Base-by-base conservation (phyloP, 2,797 vertebrate species). In the Allobates femoralis region DNA sequence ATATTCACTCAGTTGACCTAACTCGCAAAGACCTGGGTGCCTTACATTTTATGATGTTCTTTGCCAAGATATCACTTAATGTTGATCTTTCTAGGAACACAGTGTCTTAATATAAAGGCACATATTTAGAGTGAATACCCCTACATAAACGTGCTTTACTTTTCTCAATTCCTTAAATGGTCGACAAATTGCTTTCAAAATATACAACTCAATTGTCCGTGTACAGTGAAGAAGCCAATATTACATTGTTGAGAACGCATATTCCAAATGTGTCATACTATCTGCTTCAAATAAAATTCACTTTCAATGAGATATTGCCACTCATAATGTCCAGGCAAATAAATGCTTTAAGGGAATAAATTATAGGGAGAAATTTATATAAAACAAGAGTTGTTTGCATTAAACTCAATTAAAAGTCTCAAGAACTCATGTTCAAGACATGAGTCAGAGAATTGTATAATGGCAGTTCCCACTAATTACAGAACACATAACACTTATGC, bases 371-470 rank as follows among this genome's bases (percentile, higher is more conserved):
- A 86, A 90, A 80, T 83, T 85, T 67, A 89, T 84, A 86, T 71
- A 89, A 60, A 84, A 53, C 81, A 87, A 69, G 26, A 73, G 89
- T 90, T 76, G n/a, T 85, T 91, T 88, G 84, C 79, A 87, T 26
- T 30, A 84, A 89, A 83, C 89, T 86, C 77, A 88, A 90, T 88
- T 7, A 55, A 11, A 81, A 90, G 86, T 23, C 88, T 55, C 86
- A 89, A 89, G 89, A 87, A 91, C n/a, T n/a, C n/a, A 90, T 37
- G 71, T 64, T 83, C 76, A 73, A 81, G 75, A 81, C 28, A 50
- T 92, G 89, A 90, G 89, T 91, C 89, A 85, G 88, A 69, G 23
- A 86, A 23, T 83, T 88, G 89, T 88, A 85, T 78, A 88, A 67
- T 84, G 69, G 75, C 88, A 30, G 77, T 79, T 85, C 87, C 56